Evolutionary conservation across 2,888 invertebrate genomes (phyloP), one percentile per base, ranked within the genome.

Genomic region (Fragum whitleyi): DNA sequence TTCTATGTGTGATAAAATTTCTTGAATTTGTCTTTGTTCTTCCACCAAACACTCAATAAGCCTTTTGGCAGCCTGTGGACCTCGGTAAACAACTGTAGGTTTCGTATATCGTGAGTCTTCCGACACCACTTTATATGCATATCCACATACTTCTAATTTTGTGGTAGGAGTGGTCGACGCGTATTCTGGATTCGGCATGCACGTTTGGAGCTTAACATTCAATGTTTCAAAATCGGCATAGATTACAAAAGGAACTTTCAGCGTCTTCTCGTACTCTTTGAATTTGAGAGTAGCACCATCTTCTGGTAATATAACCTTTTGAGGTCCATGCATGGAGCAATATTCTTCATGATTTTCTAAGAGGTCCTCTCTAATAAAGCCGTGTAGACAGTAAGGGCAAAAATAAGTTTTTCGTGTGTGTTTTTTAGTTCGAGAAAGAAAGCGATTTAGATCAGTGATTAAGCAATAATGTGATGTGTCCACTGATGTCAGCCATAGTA

Each of bases 141-240:
- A 81, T n/a, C 77, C 72, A 36, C 77, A 81, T 1, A 71, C 71
- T 21, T 77, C 72, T n/a, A 81, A 61, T 61, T 74, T 67, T 16
- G 74, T 72, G 3, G 53, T 69, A 7, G 77, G 55, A 0, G 72
- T 75, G 19, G 62, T 78, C 23, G 61, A n/a, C 9, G 81, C 71
- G 16, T 28, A n/a, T 19, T 77, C 29, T 14, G 74, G 81, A 74
- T 81, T 74, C 16, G 77, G 77, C 23, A 39, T 23, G 55, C 81
- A 81, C 5, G 81, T 68, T 16, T 77, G 72, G 7, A 81, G 23
- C 53, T 74, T 77, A 26, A 29, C 61, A 55, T 74, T 74, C 3
- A 81, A 3, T 16, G 74, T 81, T 62, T 81, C 74, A 42, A 77
- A 77, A 55, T 81, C 81, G 14, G 81, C 81, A 71, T 81, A 81